Evolutionary conservation across 1,140 invertebrate genomes (phyloP).

Genomic region (Rhagoletis zephyria): DNA sequence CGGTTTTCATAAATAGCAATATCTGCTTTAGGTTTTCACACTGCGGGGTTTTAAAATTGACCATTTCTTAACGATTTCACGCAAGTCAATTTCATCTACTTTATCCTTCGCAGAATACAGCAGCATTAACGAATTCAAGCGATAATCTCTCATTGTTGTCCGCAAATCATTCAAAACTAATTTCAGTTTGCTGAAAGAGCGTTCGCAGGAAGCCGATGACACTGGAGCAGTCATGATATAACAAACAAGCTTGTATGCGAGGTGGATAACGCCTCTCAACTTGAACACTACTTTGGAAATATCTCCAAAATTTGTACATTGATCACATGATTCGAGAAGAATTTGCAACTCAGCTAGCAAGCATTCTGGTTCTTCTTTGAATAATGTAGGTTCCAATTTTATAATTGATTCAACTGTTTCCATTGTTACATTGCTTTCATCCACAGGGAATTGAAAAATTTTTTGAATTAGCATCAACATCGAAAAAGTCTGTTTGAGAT

Average conservation of each 20-base stretch:
- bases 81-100: not conserved
- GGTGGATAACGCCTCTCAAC: too few species aligned
- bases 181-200: not conserved
- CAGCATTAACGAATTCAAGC: slow-evolving; percentile 13
- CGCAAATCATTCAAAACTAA: not conserved
- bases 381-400: not conserved
- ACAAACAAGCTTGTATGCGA: too few species aligned
- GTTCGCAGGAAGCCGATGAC: too few species aligned
- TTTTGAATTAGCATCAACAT: not conserved
- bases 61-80: not conserved
- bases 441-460: not conserved
- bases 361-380: not conserved
- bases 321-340: not conserved
- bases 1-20: too few species aligned
- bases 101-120: slow-evolving; percentile 1
- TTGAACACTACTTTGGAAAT: too few species aligned
- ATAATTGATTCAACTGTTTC: too few species aligned
- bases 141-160: not conserved
- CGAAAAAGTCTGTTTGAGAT: not conserved
- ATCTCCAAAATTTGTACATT: not conserved
- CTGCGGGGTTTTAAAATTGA: too few species aligned
- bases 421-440: too few species aligned
- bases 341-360: not conserved
- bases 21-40: too few species aligned
- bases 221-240: too few species aligned